A percentile compares a stretch with the other conserved stretches of the same genome.
Conservation (phyloP, 2,797 vertebrate species). For the Cyclopterus lumpus region DNA sequence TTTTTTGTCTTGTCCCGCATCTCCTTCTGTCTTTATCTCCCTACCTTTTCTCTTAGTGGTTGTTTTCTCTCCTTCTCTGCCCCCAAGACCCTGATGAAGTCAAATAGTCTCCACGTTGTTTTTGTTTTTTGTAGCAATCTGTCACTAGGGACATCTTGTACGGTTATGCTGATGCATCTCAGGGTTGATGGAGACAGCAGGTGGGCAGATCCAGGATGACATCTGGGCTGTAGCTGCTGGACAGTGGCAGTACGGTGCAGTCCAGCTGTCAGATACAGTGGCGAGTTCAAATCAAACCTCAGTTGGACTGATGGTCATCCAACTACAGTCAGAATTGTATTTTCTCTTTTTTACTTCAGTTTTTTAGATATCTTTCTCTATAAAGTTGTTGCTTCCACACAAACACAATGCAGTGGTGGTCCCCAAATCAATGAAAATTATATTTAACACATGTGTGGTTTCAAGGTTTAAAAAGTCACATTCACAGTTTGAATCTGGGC, state of each 20-base stretch:
- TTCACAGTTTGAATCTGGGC: neutral
- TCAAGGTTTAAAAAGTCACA: neutral
- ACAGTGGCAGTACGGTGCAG: conserved; percentile 32
- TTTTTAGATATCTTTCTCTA: neutral
- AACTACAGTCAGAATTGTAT: neutral
- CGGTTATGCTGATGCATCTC: conserved; percentile 47
- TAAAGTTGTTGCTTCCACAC: no score
- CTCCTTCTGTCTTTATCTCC: conserved; percentile 4
- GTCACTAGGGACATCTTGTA: conserved; percentile 50
- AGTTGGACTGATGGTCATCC: conserved; percentile 9
- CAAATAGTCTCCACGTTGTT: conserved; percentile 45
- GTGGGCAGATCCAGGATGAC: conserved; percentile 47
- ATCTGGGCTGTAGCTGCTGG: conserved; percentile 57
- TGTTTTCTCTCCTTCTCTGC: conserved; percentile 9
- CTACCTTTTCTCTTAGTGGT: neutral
- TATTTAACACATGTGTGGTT: neutral
- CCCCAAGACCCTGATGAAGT: conserved; percentile 19
- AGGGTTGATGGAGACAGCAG: conserved; percentile 53
- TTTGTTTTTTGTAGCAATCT: conserved; percentile 32
- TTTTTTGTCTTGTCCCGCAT: conserved; percentile 40
- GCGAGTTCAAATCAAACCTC: conserved; percentile 10
- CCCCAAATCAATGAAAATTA: neutral
- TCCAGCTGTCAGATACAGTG: conserved; percentile 29
- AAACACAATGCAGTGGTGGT: neutral
- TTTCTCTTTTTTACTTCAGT: neutral